Base-by-base conservation (phyloP, 2,888 invertebrate genomes). In the Drosophila longiperda region DNA sequence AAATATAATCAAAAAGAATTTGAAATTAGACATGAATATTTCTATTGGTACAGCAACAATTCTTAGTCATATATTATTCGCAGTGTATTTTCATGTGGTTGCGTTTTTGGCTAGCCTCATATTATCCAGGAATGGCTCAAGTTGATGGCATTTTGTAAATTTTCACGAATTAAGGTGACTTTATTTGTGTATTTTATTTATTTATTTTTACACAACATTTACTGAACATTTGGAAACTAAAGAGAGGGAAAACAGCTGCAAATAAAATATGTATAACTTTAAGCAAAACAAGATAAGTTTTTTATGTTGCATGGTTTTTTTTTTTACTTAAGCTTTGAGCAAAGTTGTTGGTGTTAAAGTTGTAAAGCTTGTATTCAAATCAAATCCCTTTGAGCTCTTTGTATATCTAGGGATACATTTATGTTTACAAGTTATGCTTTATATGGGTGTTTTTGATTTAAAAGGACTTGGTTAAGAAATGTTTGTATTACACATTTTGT, bases 121-220 rank as follows among this genome's bases (percentile, higher is more conserved):
- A 70, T 88, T 79, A 82, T 85, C 80, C 80, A 58, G 82, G 73
- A 68, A 66, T 69, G 67, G 64, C 70, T 62, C 63, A 70, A 74
- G 65, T 76, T 74, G 70, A 76, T 68, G 72, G 81, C 79, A 77
- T 79, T 79, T 75, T 77, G 53, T 55, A 62, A 65, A 83, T 83
- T 81, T 86, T 78, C 65, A 86, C 76, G 12, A 45, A 81, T 86
- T 59, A 83, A 89, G 67, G 73, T 73, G 67, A 66, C 76, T 65
- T 64, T 45, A 23, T 55, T 40, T 49, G 29, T 17, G 38, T 34
- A 6, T 29, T 29, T 29, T 29, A 29, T 29, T 29, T 29, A 32
- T 40, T 67, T 33, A 17, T 33, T 50, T 70, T 61, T 38, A n/a
- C 38, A 64, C 49, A 61, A 67, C 49, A 64, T 58, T 62, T 61